These are phyloP conservation scores for Drosophila mayaguana DNA, from an alignment of 2,888 invertebrate species.

Conservation along the genomic window DNA sequence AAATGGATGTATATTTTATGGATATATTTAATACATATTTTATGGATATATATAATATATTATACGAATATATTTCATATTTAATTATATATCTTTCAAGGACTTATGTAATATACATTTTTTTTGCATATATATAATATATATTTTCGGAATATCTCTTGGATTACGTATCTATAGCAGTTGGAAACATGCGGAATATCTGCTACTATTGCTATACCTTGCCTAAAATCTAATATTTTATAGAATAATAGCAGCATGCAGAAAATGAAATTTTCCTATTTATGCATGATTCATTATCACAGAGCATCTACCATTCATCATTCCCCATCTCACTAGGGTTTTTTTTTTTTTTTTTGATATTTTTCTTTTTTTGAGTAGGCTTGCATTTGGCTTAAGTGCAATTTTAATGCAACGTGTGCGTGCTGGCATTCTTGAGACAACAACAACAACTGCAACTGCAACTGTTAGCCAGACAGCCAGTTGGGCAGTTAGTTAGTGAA, in stretches of 20 bases:
- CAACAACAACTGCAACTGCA: slow-evolving; percentile 14
- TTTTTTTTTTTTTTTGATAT: not conserved
- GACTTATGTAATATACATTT: too few relatives aligned
- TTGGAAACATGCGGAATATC: too few relatives aligned
- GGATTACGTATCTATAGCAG: too few relatives aligned
- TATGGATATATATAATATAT: not conserved
- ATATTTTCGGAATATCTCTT: too few relatives aligned
- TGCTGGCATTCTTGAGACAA: slow-evolving; percentile 56
- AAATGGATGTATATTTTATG: too few relatives aligned
- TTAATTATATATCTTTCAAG: accelerated
- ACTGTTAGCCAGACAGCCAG: slow-evolving; percentile 25
- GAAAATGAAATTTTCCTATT: not conserved
- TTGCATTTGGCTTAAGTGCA: slow-evolving; percentile 52
- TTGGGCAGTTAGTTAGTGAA: slow-evolving; percentile 34
- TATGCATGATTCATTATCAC: not conserved
- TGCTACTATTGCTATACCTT: too few relatives aligned
- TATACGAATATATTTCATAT: too few relatives aligned
- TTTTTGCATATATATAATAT: too few relatives aligned
- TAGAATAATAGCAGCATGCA: not conserved
- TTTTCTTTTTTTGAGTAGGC: slow-evolving; percentile 10
- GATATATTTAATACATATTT: not conserved
- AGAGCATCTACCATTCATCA: not conserved
- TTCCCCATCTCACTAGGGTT: not conserved
- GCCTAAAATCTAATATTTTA: too few relatives aligned
- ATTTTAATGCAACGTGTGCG: slow-evolving; percentile 55